Conservation (phyloP, 2,888 invertebrate genomes). For the Hoplodrina ambigua region DNA sequence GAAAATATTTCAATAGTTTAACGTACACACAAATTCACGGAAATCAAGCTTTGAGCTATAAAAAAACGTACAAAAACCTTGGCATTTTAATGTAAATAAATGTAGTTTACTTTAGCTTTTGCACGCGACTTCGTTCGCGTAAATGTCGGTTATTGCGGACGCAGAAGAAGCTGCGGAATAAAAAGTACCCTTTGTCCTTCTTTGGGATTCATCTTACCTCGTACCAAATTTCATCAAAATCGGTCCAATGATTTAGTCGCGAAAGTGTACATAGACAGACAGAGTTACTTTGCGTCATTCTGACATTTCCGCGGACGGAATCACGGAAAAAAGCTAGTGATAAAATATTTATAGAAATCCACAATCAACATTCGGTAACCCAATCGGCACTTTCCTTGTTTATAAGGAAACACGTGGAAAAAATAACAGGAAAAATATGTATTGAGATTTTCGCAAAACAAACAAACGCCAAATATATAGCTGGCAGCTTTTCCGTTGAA, state of each 20-base stretch:
- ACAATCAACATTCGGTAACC: constrained; percentile 1
- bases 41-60: not conserved
- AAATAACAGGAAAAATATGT: constrained; percentile 1
- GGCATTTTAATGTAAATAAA: not conserved
- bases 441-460: constrained; percentile 33
- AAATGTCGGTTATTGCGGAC: too few relatives aligned
- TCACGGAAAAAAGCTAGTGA: too few relatives aligned
- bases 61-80: not conserved
- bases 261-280: too few relatives aligned
- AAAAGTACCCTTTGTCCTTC: too few relatives aligned
- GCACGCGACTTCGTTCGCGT: too few relatives aligned
- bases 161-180: too few relatives aligned
- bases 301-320: too few relatives aligned
- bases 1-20: not conserved
- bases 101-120: not conserved
- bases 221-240: too few relatives aligned
- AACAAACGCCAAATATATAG: constrained; percentile 24
- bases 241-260: too few relatives aligned
- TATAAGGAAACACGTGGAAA: constrained; percentile 2
- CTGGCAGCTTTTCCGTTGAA: constrained; percentile 44
- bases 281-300: too few relatives aligned
- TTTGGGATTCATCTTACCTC: too few relatives aligned
- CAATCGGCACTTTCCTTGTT: constrained; percentile 1
- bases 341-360: not conserved
- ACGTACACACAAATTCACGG: not conserved